Base-by-base conservation (phyloP, 2,888 invertebrate genomes). In the Podotricha telesiphe region DNA sequence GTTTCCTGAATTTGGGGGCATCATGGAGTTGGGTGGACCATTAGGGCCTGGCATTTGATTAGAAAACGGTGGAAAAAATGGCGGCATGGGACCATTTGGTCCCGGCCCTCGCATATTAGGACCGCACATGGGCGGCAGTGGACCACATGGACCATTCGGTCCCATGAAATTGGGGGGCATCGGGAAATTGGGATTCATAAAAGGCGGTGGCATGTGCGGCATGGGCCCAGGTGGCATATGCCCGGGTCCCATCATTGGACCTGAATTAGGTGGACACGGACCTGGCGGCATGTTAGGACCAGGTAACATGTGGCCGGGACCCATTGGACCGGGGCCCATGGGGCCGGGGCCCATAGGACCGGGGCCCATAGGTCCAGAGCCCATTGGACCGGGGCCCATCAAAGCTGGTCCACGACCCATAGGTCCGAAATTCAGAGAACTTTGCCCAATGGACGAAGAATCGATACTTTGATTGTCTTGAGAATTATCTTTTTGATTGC, bases 121-220 rank as follows among this genome's bases (percentile, higher is more conserved):
- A 19, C 83, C 82, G 64, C 82, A 83, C 82, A 84, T 83, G 2
- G 81, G 81, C 1, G 80, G 85, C 79, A 83, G 80, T 7, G 80
- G 78, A 55, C 67, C 61, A 19, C 82, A 75, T 5, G 81, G 89
- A 0, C 89, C 87, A 74, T 86, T 88, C 1, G 91, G 90, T 1
- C 91, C 89, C 86, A 88, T 86, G 58, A 87, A 89, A 75, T 86
- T 88, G 0, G 90, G 89, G 2, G 90, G 90, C 88, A 89, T 88
- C 3, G 82, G 82, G 56, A 84, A 89, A 74, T 89, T 89, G 3
- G 88, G 88, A 53, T 86, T 86, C 84, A 89, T 86, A 71, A 80
- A 81, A 0, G 83, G 81, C 0, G 85, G 84, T 78, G 85, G 84
- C 79, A 85, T 82, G 8, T 80, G 80, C 0, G 81, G 81, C 81